These are phyloP conservation scores for Trichopoda pennipes DNA, from an alignment of 2,888 invertebrate genomes.

Conservation along the genomic window DNA sequence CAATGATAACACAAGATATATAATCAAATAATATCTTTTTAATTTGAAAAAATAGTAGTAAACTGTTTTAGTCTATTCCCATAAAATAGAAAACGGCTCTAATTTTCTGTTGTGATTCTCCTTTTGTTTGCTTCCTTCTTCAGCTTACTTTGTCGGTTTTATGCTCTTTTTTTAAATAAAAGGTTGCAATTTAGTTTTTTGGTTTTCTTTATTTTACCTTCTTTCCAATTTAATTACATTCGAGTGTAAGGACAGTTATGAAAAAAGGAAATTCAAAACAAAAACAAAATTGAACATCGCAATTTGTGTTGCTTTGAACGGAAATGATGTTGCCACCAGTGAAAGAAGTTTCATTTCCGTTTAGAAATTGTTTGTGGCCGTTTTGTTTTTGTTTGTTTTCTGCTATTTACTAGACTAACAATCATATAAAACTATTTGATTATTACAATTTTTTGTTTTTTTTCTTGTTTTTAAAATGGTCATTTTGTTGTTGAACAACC, in stretches of 20 bases:
- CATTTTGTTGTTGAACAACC: neutral
- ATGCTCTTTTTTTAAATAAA: slow-evolving; percentile 12
- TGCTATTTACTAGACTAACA: neutral
- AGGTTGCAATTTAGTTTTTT: slow-evolving; percentile 31
- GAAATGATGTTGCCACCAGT: slow-evolving; percentile 68
- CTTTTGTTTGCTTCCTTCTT: neutral
- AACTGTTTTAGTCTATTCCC: slow-evolving; percentile 30
- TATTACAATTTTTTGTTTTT: neutral
- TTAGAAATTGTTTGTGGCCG: slow-evolving; percentile 40
- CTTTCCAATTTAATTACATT: neutral
- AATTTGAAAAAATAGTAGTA: slow-evolving; percentile 24
- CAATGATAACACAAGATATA: too few relatives aligned
- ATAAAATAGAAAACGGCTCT: neutral
- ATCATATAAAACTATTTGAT: neutral
- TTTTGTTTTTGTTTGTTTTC: neutral
- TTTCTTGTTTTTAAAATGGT: neutral
- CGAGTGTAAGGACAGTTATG: neutral
- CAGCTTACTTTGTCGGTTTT: too few relatives aligned
- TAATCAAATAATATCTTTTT: slow-evolving; percentile 28
- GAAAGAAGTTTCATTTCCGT: slow-evolving; percentile 61
- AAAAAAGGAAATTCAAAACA: neutral
- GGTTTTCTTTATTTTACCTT: slow-evolving; percentile 39
- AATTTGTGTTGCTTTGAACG: slow-evolving; percentile 41
- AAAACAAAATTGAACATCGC: slow-evolving; percentile 22
- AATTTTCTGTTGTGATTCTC: too few relatives aligned